phyloP scores from a whole-genome alignment of 2,113 vertebrate species.

The Numida meleagris region DNA sequence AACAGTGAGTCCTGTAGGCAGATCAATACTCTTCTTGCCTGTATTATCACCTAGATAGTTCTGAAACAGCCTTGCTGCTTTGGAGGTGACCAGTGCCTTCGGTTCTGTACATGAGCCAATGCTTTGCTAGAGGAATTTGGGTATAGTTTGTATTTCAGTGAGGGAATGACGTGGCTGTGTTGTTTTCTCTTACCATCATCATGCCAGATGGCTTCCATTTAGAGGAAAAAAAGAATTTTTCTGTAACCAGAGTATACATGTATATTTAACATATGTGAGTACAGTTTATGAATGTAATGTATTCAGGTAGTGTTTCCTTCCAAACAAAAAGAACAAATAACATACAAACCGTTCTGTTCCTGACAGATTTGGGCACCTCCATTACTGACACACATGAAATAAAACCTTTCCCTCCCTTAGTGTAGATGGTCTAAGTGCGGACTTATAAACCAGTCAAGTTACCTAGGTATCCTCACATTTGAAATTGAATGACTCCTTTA shows the following conservation, averaged over 20 bases:
- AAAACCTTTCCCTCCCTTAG: background rate
- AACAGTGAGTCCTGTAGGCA: background rate
- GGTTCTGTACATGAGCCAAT: fast-evolving
- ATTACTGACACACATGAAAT: background rate
- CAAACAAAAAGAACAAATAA: background rate
- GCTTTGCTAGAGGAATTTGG: background rate
- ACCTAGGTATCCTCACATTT: background rate
- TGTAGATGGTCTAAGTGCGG: background rate
- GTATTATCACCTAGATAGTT: background rate
- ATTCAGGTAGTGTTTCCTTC: background rate
- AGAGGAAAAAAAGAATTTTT: background rate
- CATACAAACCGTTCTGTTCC: background rate
- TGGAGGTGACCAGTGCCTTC: background rate
- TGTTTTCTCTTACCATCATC: background rate
- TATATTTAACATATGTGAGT: background rate
- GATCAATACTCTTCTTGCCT: fast-evolving
- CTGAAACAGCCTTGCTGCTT: background rate
- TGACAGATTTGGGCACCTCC: background rate
- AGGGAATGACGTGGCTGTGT: no score
- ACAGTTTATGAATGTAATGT: background rate
- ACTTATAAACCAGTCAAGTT: background rate
- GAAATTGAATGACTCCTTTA: background rate
- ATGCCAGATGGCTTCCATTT: background rate
- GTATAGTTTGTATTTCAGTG: background rate
- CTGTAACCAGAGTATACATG: background rate